Evolutionary conservation across 2,888 invertebrate species (phyloP), one percentile per base, ranked within the genome.

Genomic region (Acanthosepion pharaonis): DNA sequence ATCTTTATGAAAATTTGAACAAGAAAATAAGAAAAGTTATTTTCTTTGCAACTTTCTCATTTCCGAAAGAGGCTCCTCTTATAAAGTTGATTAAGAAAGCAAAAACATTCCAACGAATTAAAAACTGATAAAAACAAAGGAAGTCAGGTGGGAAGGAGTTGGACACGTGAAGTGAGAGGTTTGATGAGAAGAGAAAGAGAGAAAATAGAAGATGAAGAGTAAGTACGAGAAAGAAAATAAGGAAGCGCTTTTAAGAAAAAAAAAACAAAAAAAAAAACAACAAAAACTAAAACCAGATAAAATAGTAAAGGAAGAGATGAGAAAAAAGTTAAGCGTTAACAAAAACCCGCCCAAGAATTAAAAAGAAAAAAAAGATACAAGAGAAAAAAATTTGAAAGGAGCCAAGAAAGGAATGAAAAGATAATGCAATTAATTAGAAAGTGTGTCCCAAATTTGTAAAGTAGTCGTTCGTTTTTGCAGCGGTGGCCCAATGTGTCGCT

Each of bases 271-370:
- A 6, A 59, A 59, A 6, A 8, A 9, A 8, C 3, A n/a, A n/a
- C n/a, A n/a, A n/a, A n/a, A n/a, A n/a, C n/a, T n/a, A n/a, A n/a
- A n/a, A n/a, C n/a, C n/a, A n/a, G 78, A 28, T 11, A 78, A 15
- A 78, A 9, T n/a, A 15, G 18, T 3, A 28, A n/a, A 78, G 8
- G 18, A 15, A 78, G 78, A 28, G n/a, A n/a, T 6, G 78, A 28
- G n/a, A 78, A n/a, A n/a, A 78, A 9, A 8, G 8, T n/a, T 6
- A 78, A 2, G 78, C 0, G 18, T 0, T 15, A 18, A 28, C 2
- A 28, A 78, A n/a, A n/a, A 1, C 0, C 6, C 0, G 18, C 11
- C 0, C 23, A 3, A 5, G 25, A n/a, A 6, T 11, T 1, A 78
- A 9, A 78, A n/a, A 78, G 11, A 78, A 15, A n/a, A 78, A n/a